Conservation (phyloP, 1,140 invertebrate species). For the Patella vulgata region DNA sequence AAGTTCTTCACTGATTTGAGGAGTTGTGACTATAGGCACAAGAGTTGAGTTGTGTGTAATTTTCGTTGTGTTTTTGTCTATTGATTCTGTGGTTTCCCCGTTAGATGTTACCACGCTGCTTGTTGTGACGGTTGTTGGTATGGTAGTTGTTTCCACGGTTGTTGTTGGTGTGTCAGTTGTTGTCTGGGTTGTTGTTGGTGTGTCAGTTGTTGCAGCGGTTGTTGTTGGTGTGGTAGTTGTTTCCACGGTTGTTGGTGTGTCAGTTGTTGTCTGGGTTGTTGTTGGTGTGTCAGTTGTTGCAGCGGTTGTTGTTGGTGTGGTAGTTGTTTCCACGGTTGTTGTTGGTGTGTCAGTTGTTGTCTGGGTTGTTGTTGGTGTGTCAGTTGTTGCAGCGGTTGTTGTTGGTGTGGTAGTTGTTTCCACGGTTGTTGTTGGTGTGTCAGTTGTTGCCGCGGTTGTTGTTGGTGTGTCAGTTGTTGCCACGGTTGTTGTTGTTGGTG, state of each 20-base stretch:
- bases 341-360: background rate
- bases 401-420: background rate
- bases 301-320: constrained; percentile 1
- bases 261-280: background rate
- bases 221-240: constrained; percentile 5
- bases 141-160: constrained; percentile 4
- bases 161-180: constrained; percentile 10
- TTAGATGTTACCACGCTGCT: too few species aligned
- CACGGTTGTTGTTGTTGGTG: background rate
- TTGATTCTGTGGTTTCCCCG: too few species aligned
- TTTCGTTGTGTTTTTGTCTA: too few species aligned
- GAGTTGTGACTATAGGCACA: too few species aligned
- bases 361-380: background rate
- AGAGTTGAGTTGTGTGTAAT: too few species aligned
- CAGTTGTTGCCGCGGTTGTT: constrained; percentile 5
- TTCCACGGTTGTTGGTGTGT: background rate
- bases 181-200: background rate
- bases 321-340: background rate
- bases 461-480: background rate
- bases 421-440: background rate
- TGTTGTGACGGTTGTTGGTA: constrained; percentile 10
- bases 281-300: background rate
- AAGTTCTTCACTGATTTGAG: too few species aligned
- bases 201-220: constrained; percentile 1
- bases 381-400: background rate